phyloP scores from a whole-genome alignment of 2,888 invertebrate genomes.

The Stenolophus ochropezus region DNA sequence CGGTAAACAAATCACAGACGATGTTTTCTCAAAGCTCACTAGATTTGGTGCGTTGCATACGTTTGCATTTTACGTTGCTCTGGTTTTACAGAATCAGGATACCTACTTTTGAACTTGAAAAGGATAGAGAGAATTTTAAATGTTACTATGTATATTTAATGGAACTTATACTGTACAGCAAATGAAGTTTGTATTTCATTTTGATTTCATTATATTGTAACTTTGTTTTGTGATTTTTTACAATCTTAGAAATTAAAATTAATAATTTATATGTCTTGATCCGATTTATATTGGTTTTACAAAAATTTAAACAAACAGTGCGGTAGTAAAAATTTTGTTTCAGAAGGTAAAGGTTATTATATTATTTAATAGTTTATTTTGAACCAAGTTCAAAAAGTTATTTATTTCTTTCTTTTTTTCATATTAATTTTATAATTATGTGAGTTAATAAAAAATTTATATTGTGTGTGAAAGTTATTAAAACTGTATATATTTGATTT shows the following conservation, averaged over 20 bases:
- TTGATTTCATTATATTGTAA: background rate
- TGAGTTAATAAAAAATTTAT: too few relatives aligned
- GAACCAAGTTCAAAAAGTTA: too few relatives aligned
- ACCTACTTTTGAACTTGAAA: background rate
- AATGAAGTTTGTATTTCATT: background rate
- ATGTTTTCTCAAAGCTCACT: constrained; percentile 9
- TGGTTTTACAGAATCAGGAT: background rate
- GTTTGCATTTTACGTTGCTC: background rate
- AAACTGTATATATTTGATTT: too few relatives aligned
- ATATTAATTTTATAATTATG: too few relatives aligned
- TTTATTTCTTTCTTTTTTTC: too few relatives aligned
- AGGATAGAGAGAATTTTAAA: constrained; percentile 11
- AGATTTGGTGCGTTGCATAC: background rate
- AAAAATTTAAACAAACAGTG: too few relatives aligned
- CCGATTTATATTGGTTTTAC: too few relatives aligned
- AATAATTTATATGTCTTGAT: too few relatives aligned
- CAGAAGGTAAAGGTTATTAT: too few relatives aligned
- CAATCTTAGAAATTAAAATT: background rate
- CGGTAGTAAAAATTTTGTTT: too few relatives aligned
- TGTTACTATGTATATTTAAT: constrained; percentile 21
- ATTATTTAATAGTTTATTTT: too few relatives aligned
- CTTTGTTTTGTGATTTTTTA: background rate
- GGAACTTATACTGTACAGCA: constrained; percentile 8
- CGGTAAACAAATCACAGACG: constrained; percentile 23
- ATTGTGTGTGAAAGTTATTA: too few relatives aligned